Conservation (phyloP, 2,797 vertebrate species). For the Coregonus sp. region DNA sequence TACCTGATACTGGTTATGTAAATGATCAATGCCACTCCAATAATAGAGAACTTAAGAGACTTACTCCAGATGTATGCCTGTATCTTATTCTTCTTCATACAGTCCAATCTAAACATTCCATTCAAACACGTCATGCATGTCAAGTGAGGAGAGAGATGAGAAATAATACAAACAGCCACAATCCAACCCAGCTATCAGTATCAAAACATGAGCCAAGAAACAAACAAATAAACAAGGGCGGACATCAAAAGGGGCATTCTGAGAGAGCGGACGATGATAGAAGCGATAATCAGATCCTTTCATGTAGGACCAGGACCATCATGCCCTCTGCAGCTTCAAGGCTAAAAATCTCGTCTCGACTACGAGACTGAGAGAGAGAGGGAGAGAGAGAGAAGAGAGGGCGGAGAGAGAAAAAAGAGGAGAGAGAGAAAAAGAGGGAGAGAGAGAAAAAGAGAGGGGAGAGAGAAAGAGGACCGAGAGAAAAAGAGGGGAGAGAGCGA, state of each 20-base stretch:
- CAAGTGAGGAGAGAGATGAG: slow-evolving; percentile 5
- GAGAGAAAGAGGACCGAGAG: too few species aligned
- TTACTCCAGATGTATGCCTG: slow-evolving; percentile 13
- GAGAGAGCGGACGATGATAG: slow-evolving; percentile 40
- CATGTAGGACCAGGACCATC: slow-evolving; percentile 66
- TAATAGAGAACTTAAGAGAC: slow-evolving; percentile 21
- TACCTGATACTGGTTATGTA: slow-evolving; percentile 27
- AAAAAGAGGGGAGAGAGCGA: too few species aligned
- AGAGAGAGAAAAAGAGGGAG: too few species aligned
- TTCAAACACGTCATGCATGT: slow-evolving; percentile 9
- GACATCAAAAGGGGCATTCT: slow-evolving; percentile 53
- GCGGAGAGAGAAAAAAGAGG: too few species aligned
- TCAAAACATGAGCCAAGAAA: slow-evolving; percentile 43
- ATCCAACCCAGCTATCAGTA: slow-evolving; percentile 32
- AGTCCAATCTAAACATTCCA: slow-evolving; percentile 8
- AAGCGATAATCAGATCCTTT: slow-evolving; percentile 51
- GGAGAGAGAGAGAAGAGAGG: too few species aligned
- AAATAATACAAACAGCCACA: slow-evolving; percentile 24
- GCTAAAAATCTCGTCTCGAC: too few species aligned
- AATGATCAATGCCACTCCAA: slow-evolving; percentile 35
- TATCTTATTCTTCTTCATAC: background rate
- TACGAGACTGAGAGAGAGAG: too few species aligned
- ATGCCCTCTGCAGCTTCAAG: slow-evolving; percentile 44
- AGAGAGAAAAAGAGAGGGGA: too few species aligned
- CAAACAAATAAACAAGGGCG: slow-evolving; percentile 49